Conservation (phyloP, 2,797 vertebrate species). For the Schizopygopsis pylzovi region DNA sequence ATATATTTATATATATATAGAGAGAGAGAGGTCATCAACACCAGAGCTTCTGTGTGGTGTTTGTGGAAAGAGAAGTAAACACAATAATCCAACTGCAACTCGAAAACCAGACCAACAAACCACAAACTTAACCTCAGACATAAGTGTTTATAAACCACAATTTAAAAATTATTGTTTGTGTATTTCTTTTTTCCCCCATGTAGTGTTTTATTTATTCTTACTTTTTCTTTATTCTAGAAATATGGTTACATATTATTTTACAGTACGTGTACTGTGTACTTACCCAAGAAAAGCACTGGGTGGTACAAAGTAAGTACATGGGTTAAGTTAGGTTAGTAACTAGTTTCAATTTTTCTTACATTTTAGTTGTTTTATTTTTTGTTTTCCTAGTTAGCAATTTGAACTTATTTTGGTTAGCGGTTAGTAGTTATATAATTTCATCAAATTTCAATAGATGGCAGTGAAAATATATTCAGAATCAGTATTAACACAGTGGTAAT, state of each 20-base stretch:
- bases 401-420: too few species aligned
- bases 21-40: constrained; percentile 50
- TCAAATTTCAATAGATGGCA: not conserved
- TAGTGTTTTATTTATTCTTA: not conserved
- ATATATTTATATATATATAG: too few species aligned
- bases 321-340: not conserved
- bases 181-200: not conserved
- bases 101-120: constrained; percentile 55
- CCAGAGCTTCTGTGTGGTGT: constrained; percentile 56
- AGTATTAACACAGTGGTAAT: not conserved
- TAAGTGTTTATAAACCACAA: constrained; percentile 13
- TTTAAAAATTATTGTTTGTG: constrained; percentile 5
- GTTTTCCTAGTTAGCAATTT: too few species aligned
- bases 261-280: not conserved
- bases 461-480: not conserved
- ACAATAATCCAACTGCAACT: constrained; percentile 52
- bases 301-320: not conserved
- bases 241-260: not conserved
- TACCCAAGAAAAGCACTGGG: not conserved
- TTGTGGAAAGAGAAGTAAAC: constrained; percentile 55
- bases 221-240: not conserved
- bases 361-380: too few species aligned
- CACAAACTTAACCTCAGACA: constrained; percentile 50
- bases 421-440: not conserved
- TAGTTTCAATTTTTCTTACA: not conserved